phyloP scores from a whole-genome alignment of 1,140 invertebrate genomes.

The Nebria ingens region DNA sequence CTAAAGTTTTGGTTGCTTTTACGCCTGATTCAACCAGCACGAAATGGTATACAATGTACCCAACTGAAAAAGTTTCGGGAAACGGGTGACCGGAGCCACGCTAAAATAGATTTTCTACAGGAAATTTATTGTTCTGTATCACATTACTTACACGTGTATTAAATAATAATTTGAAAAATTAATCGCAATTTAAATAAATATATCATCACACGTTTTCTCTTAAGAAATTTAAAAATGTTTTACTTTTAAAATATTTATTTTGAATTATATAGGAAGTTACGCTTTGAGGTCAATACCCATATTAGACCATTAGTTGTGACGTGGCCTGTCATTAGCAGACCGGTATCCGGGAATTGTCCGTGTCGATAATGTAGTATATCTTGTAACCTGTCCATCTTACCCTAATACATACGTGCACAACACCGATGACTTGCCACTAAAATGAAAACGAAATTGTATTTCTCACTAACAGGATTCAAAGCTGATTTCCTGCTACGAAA shows the following conservation, averaged over 20 bases:
- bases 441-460: no score
- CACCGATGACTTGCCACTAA: no score
- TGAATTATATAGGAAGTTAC: not conserved
- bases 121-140: not conserved
- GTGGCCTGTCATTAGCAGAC: not conserved
- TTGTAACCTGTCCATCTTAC: not conserved
- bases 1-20: not conserved
- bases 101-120: not conserved
- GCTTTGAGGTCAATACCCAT: not conserved
- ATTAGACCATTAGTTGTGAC: not conserved
- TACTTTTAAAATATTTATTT: not conserved
- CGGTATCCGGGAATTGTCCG: not conserved
- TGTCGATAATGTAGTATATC: not conserved
- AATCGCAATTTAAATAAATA: not conserved
- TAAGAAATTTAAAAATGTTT: not conserved
- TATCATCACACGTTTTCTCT: not conserved
- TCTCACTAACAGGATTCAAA: no score
- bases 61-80: not conserved
- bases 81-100: not conserved
- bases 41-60: not conserved
- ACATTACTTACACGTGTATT: not conserved
- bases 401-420: no score
- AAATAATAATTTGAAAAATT: not conserved
- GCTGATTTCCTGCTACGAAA: no score
- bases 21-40: not conserved